phyloP scores from a whole-genome alignment of 2,888 invertebrate genomes.

The Mythimna impura region DNA sequence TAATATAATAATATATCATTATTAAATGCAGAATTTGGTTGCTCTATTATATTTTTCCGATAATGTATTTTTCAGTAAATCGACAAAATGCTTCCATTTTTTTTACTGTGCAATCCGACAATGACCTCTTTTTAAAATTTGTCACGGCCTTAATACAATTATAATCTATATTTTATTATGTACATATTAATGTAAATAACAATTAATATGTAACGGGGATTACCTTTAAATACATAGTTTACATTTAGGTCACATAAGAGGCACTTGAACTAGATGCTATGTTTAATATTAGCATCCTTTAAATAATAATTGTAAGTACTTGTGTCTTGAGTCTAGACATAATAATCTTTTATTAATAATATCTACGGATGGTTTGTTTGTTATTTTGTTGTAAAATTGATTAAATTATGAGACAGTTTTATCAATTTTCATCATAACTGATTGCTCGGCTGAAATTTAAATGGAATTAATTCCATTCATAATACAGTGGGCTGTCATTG shows the following conservation, averaged over 20 bases:
- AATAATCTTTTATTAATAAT: neutral
- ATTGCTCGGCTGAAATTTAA: neutral
- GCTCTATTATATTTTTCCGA: too few relatives aligned
- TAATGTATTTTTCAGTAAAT: too few relatives aligned
- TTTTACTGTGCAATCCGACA: neutral
- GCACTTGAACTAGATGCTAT: conserved; percentile 57
- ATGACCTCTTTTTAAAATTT: too few relatives aligned
- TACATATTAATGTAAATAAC: conserved; percentile 23
- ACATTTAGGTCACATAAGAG: conserved; percentile 68
- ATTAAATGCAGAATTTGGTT: too few relatives aligned
- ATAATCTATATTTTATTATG: neutral
- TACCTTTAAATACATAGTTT: conserved; percentile 54
- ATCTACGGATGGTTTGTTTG: conserved; percentile 7
- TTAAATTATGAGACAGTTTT: neutral
- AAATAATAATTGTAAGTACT: conserved; percentile 25
- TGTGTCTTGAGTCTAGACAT: conserved; percentile 22
- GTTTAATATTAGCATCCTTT: conserved; percentile 47
- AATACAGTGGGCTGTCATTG: too few relatives aligned
- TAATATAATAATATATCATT: too few relatives aligned
- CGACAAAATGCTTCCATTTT: neutral
- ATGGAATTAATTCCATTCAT: neutral
- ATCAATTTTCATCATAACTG: neutral
- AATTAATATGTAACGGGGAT: conserved; percentile 61
- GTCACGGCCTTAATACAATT: neutral
- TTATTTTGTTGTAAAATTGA: neutral